A percentile compares a stretch with the other conserved stretches of the same genome.
phyloP scores from a whole-genome alignment of 2,797 vertebrate genomes.

The Ctenopoma kingsleyae region DNA sequence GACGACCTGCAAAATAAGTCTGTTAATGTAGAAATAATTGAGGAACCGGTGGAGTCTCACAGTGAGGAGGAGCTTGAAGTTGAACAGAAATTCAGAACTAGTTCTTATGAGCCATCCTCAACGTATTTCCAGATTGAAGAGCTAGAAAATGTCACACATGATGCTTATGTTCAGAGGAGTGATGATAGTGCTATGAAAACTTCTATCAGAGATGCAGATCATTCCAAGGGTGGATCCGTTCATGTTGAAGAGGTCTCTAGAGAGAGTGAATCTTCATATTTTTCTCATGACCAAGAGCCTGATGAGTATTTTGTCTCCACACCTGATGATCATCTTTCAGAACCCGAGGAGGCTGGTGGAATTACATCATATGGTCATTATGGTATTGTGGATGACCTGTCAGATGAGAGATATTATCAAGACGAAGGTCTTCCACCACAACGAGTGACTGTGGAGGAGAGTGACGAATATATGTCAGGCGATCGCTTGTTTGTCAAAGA shows the following conservation, averaged over 20 bases:
- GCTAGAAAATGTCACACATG: constrained; percentile 84
- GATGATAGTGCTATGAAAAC: constrained; percentile 45
- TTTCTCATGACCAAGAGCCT: constrained; percentile 82
- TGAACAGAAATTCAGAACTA: constrained; percentile 76
- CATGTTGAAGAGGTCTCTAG: constrained; percentile 84
- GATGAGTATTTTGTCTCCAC: constrained; percentile 94
- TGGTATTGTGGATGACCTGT: constrained; percentile 84
- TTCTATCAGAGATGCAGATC: constrained; percentile 31
- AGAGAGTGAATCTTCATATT: constrained; percentile 72
- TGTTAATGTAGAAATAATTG: constrained; percentile 92
- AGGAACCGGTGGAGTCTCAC: constrained; percentile 86
- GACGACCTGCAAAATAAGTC: constrained; percentile 83
- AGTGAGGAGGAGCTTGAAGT: constrained; percentile 78
- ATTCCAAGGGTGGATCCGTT: constrained; percentile 71
- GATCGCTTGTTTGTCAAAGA: constrained; percentile 74
- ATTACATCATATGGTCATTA: constrained; percentile 91
- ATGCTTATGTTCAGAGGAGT: constrained; percentile 56
- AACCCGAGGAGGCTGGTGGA: constrained; percentile 81
- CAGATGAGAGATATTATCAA: constrained; percentile 86
- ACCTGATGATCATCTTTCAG: constrained; percentile 89
- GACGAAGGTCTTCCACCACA: constrained; percentile 69
- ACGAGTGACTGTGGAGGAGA: constrained; percentile 74
- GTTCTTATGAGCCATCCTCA: constrained; percentile 75
- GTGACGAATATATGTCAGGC: constrained; percentile 61
- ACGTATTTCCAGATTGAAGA: constrained; percentile 91